Percentiles rank a stretch among this genome's conserved stretches.
phyloP scores from a whole-genome alignment of 2,113 vertebrate genomes.

The Monopterus albus region DNA sequence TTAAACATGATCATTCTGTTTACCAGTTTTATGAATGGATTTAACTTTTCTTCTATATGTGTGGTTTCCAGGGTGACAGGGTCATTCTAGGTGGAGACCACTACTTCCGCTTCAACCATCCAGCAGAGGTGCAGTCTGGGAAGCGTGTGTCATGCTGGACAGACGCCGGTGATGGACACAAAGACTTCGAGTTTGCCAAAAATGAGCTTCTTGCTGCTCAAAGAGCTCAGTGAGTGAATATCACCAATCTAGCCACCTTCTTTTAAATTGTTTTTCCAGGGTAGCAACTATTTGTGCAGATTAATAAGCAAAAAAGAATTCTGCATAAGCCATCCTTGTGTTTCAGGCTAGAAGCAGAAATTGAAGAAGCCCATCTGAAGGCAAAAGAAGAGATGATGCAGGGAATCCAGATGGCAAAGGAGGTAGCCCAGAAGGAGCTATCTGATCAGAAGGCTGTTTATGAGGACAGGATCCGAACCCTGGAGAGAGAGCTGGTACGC shows the following conservation, averaged over 20 bases:
- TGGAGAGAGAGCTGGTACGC: slow-evolving; percentile 90
- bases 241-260: background rate
- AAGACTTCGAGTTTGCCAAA: slow-evolving; percentile 97
- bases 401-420: slow-evolving; percentile 92
- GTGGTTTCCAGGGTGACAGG: slow-evolving; percentile 87
- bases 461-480: slow-evolving; percentile 85
- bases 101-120: slow-evolving; percentile 97
- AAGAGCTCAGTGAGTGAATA: slow-evolving; percentile 86
- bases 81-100: slow-evolving; percentile 96
- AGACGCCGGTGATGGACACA: slow-evolving; percentile 80
- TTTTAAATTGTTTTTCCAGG: background rate
- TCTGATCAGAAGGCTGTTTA: slow-evolving; percentile 87
- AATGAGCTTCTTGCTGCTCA: slow-evolving; percentile 92
- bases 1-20: background rate
- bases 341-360: slow-evolving; percentile 91
- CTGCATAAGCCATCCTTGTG: slow-evolving; percentile 16
- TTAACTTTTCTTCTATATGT: background rate
- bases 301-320: background rate
- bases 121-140: slow-evolving; percentile 88
- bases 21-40: background rate
- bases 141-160: slow-evolving; percentile 79
- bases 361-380: slow-evolving; percentile 90
- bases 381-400: slow-evolving; percentile 96
- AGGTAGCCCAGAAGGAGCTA: slow-evolving; percentile 92
- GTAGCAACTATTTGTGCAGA: background rate